Base-by-base conservation (phyloP, 2,113 vertebrate species). In the Centropristis striata region DNA sequence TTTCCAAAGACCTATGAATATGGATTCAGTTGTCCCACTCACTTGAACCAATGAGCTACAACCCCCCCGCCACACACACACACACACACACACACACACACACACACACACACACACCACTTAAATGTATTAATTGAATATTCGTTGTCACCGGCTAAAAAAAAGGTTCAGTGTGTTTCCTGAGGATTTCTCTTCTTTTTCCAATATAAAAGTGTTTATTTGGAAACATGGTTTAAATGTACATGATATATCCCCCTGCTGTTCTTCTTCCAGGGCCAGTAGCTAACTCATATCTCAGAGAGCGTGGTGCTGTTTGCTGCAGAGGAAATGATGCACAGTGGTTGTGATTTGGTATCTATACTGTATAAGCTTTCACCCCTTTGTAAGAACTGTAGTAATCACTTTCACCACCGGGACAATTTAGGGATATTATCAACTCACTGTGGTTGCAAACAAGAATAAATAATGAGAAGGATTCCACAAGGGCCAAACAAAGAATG, bases 171-270 rank as follows among this genome's bases (percentile, higher is more conserved):
- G 47, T 65, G 53, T 73, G 58, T 75, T 69, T 32, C 27, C 42
- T 59, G 47, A 59, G 9, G 2, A 8, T 44, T 49, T 61, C 8
- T 47, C 55, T 37, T 25, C 3, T 75, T 81, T 74, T 81, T 76
- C 58, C 54, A 67, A 89, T 89, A 92, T 85, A 93, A 92, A 93
- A 91, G 51, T 53, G 65, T 94, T 93, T 93, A 94, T 93, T 93
- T 89, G 77, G 80, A 92, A 90, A 92, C 79, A 88, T 78, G 76
- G 72, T 90, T 80, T 66, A 75, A 78, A 87, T 84, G 78, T 83
- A 92, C 88, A 92, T 37, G 41, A 64, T 76, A 71, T 58, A 58
- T 53, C 20, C 28, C 23, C 9, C 8, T 8, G 10, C 8, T 8
- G 10, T 18, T 13, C 55, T n/a, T 47, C 44, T 14, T 18, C 32